These are phyloP conservation scores for Eristalis pertinax DNA, from an alignment of 2,888 invertebrate genomes.

Conservation along the genomic window DNA sequence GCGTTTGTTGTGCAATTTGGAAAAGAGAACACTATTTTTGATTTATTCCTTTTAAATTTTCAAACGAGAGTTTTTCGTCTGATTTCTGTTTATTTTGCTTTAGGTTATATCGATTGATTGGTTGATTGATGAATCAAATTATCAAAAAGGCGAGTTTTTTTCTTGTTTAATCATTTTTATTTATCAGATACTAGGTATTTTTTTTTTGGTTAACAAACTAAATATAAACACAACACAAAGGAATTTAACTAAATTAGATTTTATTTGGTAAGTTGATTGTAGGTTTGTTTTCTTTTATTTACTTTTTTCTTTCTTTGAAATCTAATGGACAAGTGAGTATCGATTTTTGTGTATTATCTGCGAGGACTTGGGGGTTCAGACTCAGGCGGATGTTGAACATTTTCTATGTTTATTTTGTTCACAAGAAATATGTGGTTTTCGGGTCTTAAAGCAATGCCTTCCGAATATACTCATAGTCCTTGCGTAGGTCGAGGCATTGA, in stretches of 20 bases:
- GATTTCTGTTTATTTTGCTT: background rate
- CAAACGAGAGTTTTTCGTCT: background rate
- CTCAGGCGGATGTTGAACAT: too few species aligned
- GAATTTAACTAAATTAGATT: slow-evolving; percentile 25
- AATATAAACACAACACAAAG: slow-evolving; percentile 13
- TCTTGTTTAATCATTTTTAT: slow-evolving; percentile 21
- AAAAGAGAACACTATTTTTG: background rate
- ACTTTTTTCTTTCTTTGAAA: background rate
- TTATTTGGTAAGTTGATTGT: slow-evolving; percentile 18
- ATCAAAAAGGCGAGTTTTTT: slow-evolving; percentile 8
- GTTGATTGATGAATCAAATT: background rate
- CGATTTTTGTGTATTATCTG: background rate
- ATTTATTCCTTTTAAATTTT: background rate
- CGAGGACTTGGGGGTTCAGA: too few species aligned
- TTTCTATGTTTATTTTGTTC: too few species aligned
- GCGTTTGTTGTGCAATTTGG: slow-evolving; percentile 37
- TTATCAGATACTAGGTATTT: background rate
- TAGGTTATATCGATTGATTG: background rate
- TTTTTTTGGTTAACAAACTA: slow-evolving; percentile 43
- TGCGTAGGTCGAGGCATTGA: too few species aligned
- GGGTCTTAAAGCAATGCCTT: too few species aligned
- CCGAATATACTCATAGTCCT: too few species aligned
- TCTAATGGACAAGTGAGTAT: slow-evolving; percentile 11
- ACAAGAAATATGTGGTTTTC: too few species aligned
- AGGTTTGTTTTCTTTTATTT: background rate